A percentile compares a stretch with the other conserved stretches of the same genome.
Evolutionary conservation across 2,797 vertebrate genomes (phyloP).

Genomic region (Sparidentex hasta): DNA sequence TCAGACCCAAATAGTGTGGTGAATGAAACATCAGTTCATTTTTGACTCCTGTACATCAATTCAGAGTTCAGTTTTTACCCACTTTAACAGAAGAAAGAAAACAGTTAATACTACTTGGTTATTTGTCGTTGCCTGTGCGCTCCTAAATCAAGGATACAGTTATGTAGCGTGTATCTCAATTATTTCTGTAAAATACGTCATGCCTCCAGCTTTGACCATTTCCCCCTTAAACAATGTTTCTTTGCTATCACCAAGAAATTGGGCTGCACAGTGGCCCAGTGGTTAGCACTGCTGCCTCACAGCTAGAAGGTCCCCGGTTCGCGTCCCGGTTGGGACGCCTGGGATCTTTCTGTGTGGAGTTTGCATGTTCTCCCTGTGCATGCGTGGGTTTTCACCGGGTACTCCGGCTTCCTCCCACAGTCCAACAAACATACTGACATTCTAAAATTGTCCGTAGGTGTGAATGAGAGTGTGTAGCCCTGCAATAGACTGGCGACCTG

Average conservation of each 20-base stretch:
- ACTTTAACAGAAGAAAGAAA: not conserved
- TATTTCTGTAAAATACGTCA: constrained; percentile 8
- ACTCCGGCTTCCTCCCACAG: no score
- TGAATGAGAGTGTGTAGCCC: no score
- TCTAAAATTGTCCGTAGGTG: no score
- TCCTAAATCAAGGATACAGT: not conserved
- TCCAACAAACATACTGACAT: no score
- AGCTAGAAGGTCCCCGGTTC: no score
- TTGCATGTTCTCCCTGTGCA: no score
- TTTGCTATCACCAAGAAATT: not conserved
- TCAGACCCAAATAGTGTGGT: constrained; percentile 2
- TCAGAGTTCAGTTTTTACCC: not conserved
- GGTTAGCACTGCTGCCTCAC: no score
- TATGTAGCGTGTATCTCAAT: constrained; percentile 13
- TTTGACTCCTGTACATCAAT: not conserved
- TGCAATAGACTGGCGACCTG: no score
- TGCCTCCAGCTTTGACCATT: constrained; percentile 7
- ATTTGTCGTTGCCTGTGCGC: not conserved
- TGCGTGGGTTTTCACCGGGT: no score
- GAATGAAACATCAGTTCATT: constrained; percentile 17
- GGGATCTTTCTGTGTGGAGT: no score
- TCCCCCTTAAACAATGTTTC: not conserved
- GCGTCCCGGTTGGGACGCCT: no score
- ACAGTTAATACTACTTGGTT: constrained; percentile 16
- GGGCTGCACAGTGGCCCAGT: no score